Evolutionary conservation across 2,113 vertebrate genomes (phyloP).

Genomic region (mouse (Mus musculus)): GRCm39 chr13:41838501-41839000

Average conservation of each 20-base stretch:
- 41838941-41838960: neutral
- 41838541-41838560: neutral
- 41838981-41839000: neutral
- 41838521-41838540: neutral
- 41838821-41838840: neutral
- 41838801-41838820: neutral
- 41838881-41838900: neutral
- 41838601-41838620: slow-evolving; percentile 24
- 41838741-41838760: neutral
- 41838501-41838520: neutral
- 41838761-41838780: neutral
- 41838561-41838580: neutral
- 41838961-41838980: neutral
- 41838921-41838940: neutral
- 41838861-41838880: neutral
- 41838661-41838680: neutral
- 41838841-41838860: slow-evolving; percentile 38
- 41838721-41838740: neutral
- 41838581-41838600: neutral
- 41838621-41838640: rapidly evolving
- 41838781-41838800: neutral
- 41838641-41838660: neutral
- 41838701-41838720: neutral
- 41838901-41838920: neutral
- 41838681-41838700: neutral